Evolutionary conservation across 2,113 vertebrate species (phyloP), one percentile per base, ranked within the genome.

Genomic region (Pycnonotus jocosus): DNA sequence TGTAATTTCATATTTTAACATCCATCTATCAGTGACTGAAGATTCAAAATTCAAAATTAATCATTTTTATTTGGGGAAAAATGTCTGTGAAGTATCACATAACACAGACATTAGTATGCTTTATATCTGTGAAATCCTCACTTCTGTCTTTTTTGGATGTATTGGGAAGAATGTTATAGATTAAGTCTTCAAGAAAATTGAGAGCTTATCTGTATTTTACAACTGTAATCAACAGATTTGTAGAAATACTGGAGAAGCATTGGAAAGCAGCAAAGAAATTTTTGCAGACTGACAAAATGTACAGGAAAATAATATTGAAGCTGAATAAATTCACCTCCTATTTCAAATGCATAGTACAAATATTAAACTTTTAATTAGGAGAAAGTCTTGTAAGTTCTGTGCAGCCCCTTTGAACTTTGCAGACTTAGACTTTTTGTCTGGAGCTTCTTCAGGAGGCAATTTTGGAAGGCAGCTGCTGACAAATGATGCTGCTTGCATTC

Each of bases 171-270:
- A 13, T 61, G 31, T 81, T 94, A 90, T 45, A 65, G 82, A 91
- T 93, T 86, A 91, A 92, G 53, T 86, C 88, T 90, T 90, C 50
- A 61, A 69, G 28, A 88, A 51, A 88, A 64, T 77, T 53, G 86
- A 72, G 69, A 92, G 21, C 23, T 65, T 66, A 66, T 88, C 90
- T 81, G 25, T 95, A 42, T 86, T 93, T 96, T 96, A 86, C 31
- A 86, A 18, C 69, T 64, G 15, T 73, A 84, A 92, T 81, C 53
- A 91, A 84, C 14, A 56, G 28, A 81, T 84, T 31, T 48, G 15
- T 72, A 62, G 92, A 80, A 86, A 93, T 38, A 71, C 38, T 56
- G 25, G 40, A 79, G 54, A 84, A 93, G 68, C 62, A 57, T 11
- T 61, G 27, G 23, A 24, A 83, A 88, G 47, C 12, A 83, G 37